phyloP scores from a whole-genome alignment of 2,113 vertebrate genomes.

The Dunckerocampus dactyliophorus region DNA sequence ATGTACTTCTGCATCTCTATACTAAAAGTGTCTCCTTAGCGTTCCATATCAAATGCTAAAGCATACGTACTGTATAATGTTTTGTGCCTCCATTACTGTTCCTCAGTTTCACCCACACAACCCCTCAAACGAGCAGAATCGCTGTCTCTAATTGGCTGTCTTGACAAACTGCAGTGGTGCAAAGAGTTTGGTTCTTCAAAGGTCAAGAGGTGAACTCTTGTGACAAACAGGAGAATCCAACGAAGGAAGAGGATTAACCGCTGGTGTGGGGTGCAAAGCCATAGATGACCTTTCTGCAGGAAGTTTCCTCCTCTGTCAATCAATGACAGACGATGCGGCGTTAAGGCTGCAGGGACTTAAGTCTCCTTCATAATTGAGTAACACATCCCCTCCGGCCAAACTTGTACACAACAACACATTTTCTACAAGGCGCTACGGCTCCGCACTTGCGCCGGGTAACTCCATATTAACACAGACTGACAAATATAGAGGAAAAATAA shows the following conservation, averaged over 20 bases:
- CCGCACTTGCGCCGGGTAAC: conserved; percentile 40
- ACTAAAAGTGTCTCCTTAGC: background rate
- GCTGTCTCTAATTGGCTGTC: conserved; percentile 2
- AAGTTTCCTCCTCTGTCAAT: conserved; percentile 34
- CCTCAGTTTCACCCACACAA: background rate
- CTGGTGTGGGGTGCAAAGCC: conserved; percentile 26
- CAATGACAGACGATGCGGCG: conserved; percentile 25
- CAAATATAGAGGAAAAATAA: conserved; percentile 25
- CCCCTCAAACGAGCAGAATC: conserved; percentile 2
- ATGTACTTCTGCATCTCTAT: too few relatives aligned
- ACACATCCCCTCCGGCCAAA: conserved; percentile 45
- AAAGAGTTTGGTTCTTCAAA: conserved; percentile 8
- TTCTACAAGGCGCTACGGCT: conserved; percentile 27
- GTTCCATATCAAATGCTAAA: too few relatives aligned
- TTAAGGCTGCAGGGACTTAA: conserved; percentile 4
- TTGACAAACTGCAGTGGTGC: background rate
- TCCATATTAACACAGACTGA: conserved; percentile 45
- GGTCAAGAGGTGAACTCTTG: conserved; percentile 7
- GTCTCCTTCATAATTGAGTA: conserved; percentile 6
- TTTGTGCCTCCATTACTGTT: background rate
- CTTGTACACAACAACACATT: conserved; percentile 37
- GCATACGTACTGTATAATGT: too few relatives aligned
- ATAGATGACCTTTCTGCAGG: conserved; percentile 41
- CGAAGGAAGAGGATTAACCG: conserved; percentile 22
- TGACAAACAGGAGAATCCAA: conserved; percentile 16